These are phyloP conservation scores for Agelas oroides DNA, from an alignment of 37 sponge, comb jelly and placozoan genomes.

Conservation along the genomic window DNA sequence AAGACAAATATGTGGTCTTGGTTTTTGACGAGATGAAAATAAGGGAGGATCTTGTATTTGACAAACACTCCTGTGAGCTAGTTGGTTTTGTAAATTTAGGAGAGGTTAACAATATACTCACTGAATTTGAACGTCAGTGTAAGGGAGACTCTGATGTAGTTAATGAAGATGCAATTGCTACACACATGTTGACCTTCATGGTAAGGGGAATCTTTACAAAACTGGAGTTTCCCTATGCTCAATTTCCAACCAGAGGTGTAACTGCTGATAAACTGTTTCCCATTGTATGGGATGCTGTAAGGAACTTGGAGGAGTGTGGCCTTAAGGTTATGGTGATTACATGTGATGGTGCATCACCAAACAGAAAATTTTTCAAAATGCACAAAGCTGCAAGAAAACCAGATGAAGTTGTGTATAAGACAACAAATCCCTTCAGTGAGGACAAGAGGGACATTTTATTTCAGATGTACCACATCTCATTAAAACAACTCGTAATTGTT, in stretches of 20 bases:
- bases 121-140: too few relatives aligned
- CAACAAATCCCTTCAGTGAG: slow-evolving; percentile 9
- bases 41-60: too few relatives aligned
- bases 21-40: too few relatives aligned
- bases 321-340: slow-evolving; percentile 38
- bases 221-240: neutral
- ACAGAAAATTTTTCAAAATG: slow-evolving; percentile 30
- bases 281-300: slow-evolving; percentile 50
- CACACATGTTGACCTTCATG: too few relatives aligned
- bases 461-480: slow-evolving; percentile 49
- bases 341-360: slow-evolving; percentile 57
- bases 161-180: too few relatives aligned
- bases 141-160: too few relatives aligned
- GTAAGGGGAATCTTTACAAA: too few relatives aligned
- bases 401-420: slow-evolving; percentile 8
- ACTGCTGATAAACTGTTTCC: too few relatives aligned
- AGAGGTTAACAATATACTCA: too few relatives aligned
- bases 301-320: slow-evolving; percentile 21
- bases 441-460: slow-evolving; percentile 21
- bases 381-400: neutral
- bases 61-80: too few relatives aligned
- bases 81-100: too few relatives aligned
- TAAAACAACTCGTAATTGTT: slow-evolving; percentile 39
- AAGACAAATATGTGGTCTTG: slow-evolving; percentile 38
- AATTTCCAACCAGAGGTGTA: too few relatives aligned